Evolutionary conservation across 2,113 vertebrate genomes (phyloP).

Genomic region (Amblyornis subalaris): DNA sequence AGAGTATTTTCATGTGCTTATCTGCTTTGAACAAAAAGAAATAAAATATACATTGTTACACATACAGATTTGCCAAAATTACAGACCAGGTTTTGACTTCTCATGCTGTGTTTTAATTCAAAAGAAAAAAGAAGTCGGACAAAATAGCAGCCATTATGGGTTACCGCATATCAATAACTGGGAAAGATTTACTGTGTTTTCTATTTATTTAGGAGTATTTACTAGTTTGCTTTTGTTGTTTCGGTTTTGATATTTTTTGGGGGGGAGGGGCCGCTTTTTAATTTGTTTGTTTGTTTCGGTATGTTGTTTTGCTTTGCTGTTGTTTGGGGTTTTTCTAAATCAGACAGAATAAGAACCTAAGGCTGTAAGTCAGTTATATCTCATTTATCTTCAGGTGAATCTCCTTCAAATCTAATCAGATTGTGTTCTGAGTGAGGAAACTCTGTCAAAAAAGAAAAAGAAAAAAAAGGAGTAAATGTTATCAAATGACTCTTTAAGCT

Average conservation of each 20-base stretch:
- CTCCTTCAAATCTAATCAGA: neutral
- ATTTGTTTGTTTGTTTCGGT: neutral
- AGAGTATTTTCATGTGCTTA: neutral
- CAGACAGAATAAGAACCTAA: neutral
- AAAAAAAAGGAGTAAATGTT: neutral
- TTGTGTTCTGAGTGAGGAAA: neutral
- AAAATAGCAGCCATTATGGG: neutral
- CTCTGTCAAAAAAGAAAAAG: neutral
- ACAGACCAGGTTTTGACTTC: neutral
- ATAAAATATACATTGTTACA: neutral
- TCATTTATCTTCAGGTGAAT: neutral
- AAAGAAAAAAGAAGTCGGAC: neutral
- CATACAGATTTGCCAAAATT: neutral
- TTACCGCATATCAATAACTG: neutral
- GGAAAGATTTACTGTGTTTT: neutral
- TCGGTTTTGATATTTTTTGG: neutral
- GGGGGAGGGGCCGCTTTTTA: neutral
- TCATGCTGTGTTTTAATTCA: neutral
- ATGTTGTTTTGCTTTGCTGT: neutral
- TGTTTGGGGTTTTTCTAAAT: neutral
- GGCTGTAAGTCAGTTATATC: neutral
- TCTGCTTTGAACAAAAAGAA: neutral
- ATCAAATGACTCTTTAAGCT: neutral
- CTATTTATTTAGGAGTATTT: neutral
- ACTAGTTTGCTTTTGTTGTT: neutral